Conservation (phyloP, 1,140 invertebrate species). For the Lethocerus indicus region DNA sequence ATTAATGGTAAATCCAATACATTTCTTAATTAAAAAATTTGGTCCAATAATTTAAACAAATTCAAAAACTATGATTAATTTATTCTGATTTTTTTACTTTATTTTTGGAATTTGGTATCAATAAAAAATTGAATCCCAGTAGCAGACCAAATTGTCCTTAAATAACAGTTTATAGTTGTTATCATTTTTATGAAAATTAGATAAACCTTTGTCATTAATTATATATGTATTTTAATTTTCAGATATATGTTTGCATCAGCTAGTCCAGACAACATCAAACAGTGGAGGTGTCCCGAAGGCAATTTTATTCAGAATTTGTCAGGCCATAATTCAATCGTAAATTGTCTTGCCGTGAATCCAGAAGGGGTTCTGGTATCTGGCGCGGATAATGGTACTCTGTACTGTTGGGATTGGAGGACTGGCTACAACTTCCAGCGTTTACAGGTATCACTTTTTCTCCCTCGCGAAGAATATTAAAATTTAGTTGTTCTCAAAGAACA, state of each 20-base stretch:
- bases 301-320: conserved; percentile 95
- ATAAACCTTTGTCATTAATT: not conserved
- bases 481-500: too few relatives aligned
- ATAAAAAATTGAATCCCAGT: too few relatives aligned
- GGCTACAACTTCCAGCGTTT: conserved; percentile 95
- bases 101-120: too few relatives aligned
- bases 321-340: conserved; percentile 95
- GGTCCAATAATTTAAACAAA: too few relatives aligned
- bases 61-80: too few relatives aligned
- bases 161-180: not conserved
- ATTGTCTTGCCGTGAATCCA: conserved; percentile 84
- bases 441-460: conserved; percentile 36
- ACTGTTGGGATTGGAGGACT: conserved; percentile 98
- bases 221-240: conserved; percentile 17
- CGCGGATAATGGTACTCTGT: conserved; percentile 96
- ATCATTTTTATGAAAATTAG: conserved; percentile 3
- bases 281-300: conserved; percentile 97
- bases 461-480: too few relatives aligned
- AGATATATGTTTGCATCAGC: conserved; percentile 94
- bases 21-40: too few relatives aligned
- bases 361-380: conserved; percentile 95
- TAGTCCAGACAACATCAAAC: conserved; percentile 97
- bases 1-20: too few relatives aligned
- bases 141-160: not conserved
- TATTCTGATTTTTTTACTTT: too few relatives aligned